Evolutionary conservation across 2,113 vertebrate species (phyloP).

Genomic region (Willisornis vidua): DNA sequence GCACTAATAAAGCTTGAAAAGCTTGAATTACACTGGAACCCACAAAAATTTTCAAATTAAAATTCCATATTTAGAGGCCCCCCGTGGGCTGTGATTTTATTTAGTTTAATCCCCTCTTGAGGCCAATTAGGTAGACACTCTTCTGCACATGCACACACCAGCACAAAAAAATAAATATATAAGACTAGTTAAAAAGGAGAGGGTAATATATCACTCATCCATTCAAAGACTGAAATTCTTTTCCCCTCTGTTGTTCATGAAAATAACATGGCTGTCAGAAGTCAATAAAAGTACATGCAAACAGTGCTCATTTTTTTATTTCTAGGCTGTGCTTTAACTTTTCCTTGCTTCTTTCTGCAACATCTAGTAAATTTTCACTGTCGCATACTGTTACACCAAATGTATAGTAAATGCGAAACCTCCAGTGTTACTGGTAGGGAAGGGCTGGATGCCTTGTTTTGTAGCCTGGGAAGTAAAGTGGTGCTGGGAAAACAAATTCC

Average conservation of each 20-base stretch:
- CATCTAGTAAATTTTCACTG: slow-evolving; percentile 53
- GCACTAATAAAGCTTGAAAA: slow-evolving; percentile 81
- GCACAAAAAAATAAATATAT: not conserved
- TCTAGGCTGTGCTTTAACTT: slow-evolving; percentile 17
- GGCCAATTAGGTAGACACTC: slow-evolving; percentile 82
- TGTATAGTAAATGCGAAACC: slow-evolving; percentile 11
- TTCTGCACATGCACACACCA: slow-evolving; percentile 63
- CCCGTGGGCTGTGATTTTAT: slow-evolving; percentile 80
- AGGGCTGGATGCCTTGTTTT: not conserved
- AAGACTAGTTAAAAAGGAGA: slow-evolving; percentile 25
- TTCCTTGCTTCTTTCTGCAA: slow-evolving; percentile 42
- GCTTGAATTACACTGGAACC: slow-evolving; percentile 83
- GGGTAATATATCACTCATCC: slow-evolving; percentile 68
- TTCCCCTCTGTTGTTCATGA: slow-evolving; percentile 70
- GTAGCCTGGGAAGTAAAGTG: slow-evolving; percentile 28
- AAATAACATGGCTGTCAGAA: slow-evolving; percentile 61
- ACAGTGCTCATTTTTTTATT: slow-evolving; percentile 53
- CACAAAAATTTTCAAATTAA: slow-evolving; percentile 85
- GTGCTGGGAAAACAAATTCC: slow-evolving; percentile 32
- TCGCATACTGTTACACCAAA: slow-evolving; percentile 31
- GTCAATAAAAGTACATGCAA: slow-evolving; percentile 62
- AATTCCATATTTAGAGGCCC: slow-evolving; percentile 80
- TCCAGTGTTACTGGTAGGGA: slow-evolving; percentile 3
- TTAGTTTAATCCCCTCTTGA: slow-evolving; percentile 81
- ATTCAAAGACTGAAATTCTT: slow-evolving; percentile 67